phyloP scores from a whole-genome alignment of 2,797 vertebrate species.

The Enteromius fasciolatus region DNA sequence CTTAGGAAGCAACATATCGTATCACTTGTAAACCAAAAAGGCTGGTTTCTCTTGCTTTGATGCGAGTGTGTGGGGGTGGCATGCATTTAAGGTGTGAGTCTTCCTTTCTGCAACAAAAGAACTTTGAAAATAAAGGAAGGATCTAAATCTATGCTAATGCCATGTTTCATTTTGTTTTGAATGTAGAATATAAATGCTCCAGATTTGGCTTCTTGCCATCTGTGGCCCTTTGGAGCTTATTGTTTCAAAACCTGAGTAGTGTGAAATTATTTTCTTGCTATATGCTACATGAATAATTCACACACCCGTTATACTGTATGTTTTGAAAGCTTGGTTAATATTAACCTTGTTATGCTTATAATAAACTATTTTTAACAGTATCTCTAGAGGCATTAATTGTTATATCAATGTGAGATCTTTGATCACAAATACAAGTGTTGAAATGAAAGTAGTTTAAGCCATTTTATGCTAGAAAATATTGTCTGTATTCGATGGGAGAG shows the following conservation, averaged over 20 bases:
- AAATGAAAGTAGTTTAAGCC: neutral
- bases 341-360: neutral
- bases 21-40: neutral
- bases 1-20: neutral
- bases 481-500: neutral
- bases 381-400: neutral
- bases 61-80: neutral
- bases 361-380: neutral
- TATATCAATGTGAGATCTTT: neutral
- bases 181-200: neutral
- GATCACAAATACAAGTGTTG: neutral
- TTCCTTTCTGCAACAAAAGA: neutral
- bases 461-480: neutral
- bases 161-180: conserved; percentile 8
- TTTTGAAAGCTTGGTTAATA: conserved; percentile 3
- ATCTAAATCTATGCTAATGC: conserved; percentile 20
- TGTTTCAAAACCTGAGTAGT: neutral
- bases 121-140: neutral
- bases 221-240: neutral
- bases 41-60: neutral
- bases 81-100: neutral
- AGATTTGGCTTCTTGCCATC: conserved; percentile 6
- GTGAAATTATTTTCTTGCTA: conserved; percentile 19
- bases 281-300: conserved; percentile 12
- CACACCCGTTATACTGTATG: neutral